A percentile compares a stretch with the other conserved stretches of the same genome.
Conservation (phyloP, 2,888 invertebrate species). For the Oxytorus armatus region DNA sequence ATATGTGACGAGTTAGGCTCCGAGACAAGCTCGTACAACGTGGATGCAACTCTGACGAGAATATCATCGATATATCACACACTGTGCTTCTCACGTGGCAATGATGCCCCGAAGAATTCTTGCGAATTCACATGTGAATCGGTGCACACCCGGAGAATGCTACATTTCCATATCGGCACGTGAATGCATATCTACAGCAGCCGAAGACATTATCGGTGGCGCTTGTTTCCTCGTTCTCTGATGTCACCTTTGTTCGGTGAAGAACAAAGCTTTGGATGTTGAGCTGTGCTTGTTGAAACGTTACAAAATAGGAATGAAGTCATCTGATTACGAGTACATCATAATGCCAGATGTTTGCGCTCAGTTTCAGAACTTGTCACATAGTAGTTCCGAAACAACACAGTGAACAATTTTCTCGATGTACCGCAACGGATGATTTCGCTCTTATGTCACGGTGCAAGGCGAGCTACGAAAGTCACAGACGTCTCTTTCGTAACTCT, state of each 20-base stretch:
- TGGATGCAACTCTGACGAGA: conserved; percentile 2
- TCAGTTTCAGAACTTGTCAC: neutral
- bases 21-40: neutral
- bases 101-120: conserved; percentile 13
- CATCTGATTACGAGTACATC: neutral
- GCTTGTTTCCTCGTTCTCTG: neutral
- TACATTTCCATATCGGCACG: neutral
- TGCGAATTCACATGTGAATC: neutral
- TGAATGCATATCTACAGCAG: neutral
- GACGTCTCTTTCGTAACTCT: conserved; percentile 15
- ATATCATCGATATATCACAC: conserved; percentile 16
- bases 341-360: neutral
- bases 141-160: neutral
- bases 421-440: neutral
- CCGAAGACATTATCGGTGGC: neutral
- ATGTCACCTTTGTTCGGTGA: conserved; percentile 3
- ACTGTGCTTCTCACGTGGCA: neutral
- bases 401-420: neutral
- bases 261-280: neutral
- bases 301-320: neutral
- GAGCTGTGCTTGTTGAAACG: neutral
- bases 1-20: conserved; percentile 16
- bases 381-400: neutral
- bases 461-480: neutral
- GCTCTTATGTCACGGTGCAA: neutral